Base-by-base conservation (phyloP, 2,888 invertebrate species). In the Orthonychiurus folsomi region DNA sequence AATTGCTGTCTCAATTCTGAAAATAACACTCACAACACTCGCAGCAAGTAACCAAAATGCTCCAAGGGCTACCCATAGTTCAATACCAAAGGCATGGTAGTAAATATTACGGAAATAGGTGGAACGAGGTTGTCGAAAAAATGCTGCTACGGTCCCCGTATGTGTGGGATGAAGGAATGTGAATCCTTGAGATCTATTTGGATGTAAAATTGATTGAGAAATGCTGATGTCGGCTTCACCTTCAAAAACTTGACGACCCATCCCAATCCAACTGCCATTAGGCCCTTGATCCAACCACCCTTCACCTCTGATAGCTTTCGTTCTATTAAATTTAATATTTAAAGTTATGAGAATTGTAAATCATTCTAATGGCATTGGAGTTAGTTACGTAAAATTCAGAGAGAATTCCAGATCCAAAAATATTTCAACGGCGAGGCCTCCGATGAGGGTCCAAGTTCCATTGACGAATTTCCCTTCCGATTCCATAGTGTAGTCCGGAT, bases 221-320 rank as follows among this genome's bases (percentile, higher is more conserved):
- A 56, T 25, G 18, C 23, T 23, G 27, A 56, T 26, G 37, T 56
- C 56, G 2, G 27, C 56, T 25, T 56, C 56, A 15, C 18, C 15
- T n/a, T 26, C 56, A 20, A 20, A 21, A 18, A 56, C 56, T 25
- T 56, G 56, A 20, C 56, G 3, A 2, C 9, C 56, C 27, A 56
- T 27, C 18, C 56, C 56, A 18, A 21, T 27, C 56, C 56, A 56
- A 37, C 5, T 28, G 2, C 56, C 56, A 56, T 56, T 56, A 9
- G 20, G 23, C 15, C 18, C n/a, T 56, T 56, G 24, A 2, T 56
- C 56, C 18, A 27, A n/a, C 56, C 56, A 56, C 2, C 56, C 56
- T 26, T 56, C 26, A 15, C 56, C 56, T 37, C 9, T 5, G 37
- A 37, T 15, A 37, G 15, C 15, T 56, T 27, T 25, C 15, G 25